phyloP scores from a whole-genome alignment of 1,140 invertebrate genomes.

The Nephotettix cincticeps region DNA sequence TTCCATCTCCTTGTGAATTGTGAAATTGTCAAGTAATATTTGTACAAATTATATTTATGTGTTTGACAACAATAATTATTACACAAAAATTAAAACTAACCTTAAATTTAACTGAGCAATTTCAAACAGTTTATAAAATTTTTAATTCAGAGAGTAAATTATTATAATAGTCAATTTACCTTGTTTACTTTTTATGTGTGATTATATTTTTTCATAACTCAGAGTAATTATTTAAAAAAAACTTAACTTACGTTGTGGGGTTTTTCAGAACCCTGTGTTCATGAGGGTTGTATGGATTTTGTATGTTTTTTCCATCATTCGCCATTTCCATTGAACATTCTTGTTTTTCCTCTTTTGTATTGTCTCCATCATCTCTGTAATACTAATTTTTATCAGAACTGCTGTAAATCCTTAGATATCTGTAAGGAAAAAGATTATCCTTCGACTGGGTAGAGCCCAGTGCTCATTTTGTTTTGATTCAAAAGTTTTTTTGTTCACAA shows the following conservation, averaged over 20 bases:
- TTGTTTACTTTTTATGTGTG: neutral
- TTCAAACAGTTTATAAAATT: neutral
- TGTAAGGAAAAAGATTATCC: too few relatives aligned
- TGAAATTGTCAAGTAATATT: too few relatives aligned
- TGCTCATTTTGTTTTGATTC: too few relatives aligned
- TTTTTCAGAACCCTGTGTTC: slow-evolving; percentile 62
- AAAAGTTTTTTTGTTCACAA: too few relatives aligned
- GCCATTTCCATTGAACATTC: neutral
- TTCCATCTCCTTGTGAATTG: too few relatives aligned
- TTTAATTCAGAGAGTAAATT: neutral
- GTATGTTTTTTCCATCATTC: neutral
- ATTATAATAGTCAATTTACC: neutral
- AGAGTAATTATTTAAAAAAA: neutral
- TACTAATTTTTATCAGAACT: too few relatives aligned
- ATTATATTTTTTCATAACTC: neutral
- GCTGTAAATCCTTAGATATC: too few relatives aligned
- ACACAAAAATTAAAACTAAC: neutral
- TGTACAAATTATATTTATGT: too few relatives aligned
- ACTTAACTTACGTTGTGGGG: slow-evolving; percentile 63
- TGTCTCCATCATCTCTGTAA: slow-evolving; percentile 28
- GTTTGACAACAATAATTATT: neutral
- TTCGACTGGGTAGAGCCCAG: too few relatives aligned
- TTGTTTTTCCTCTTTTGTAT: neutral
- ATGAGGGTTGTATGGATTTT: slow-evolving; percentile 61
- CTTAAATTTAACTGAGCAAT: neutral